phyloP scores from a whole-genome alignment of 2,113 vertebrate species.

The Stomatorhinus ivindoensis region DNA sequence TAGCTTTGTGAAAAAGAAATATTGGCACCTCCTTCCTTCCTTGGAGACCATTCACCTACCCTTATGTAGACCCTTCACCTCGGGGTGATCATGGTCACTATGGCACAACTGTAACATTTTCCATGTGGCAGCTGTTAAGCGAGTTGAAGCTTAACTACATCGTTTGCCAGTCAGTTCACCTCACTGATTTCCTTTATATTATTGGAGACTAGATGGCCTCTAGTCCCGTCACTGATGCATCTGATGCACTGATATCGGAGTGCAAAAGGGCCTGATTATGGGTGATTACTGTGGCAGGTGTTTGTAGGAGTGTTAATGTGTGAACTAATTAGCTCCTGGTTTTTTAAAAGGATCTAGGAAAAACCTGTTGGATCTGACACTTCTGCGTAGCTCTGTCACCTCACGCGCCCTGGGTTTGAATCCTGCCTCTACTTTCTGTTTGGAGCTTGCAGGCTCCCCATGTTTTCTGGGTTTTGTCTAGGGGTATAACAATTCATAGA shows the following conservation, averaged over 20 bases:
- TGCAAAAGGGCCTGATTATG: not conserved
- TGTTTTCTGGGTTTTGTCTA: not conserved
- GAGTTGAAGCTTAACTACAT: constrained; percentile 34
- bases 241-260: constrained; percentile 25
- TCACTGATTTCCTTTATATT: constrained; percentile 43
- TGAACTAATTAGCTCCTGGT: not conserved
- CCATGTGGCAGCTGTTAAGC: constrained; percentile 54
- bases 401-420: not conserved
- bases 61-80: constrained; percentile 45
- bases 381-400: not conserved
- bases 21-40: constrained; percentile 33
- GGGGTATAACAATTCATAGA: not conserved
- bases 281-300: not conserved
- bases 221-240: not conserved
- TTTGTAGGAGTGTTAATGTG: not conserved
- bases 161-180: constrained; percentile 58
- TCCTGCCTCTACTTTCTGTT: not conserved
- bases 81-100: constrained; percentile 45
- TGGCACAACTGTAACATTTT: constrained; percentile 48
- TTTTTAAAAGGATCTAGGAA: not conserved
- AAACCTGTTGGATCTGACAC: not conserved
- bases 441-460: not conserved
- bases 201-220: constrained; percentile 10
- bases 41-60: not conserved
- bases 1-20: no score